Conservation (phyloP, 2,113 vertebrate genomes). For the Origma solitaria region DNA sequence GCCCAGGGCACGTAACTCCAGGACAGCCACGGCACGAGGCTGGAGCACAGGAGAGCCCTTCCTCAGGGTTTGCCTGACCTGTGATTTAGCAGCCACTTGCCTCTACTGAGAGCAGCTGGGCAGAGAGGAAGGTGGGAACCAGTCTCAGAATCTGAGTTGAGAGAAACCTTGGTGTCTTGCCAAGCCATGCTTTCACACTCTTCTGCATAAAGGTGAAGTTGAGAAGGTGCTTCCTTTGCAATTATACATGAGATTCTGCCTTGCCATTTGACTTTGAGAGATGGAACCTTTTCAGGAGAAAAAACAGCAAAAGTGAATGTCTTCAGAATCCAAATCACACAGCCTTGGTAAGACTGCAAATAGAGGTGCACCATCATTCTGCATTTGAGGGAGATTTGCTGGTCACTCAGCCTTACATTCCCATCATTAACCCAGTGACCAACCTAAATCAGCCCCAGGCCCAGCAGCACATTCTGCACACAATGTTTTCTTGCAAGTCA, state of each 20-base stretch:
- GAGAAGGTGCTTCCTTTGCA: background rate
- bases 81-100: background rate
- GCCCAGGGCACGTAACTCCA: accelerated
- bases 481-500: background rate
- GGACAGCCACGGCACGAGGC: accelerated
- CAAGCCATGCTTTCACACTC: background rate
- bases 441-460: background rate
- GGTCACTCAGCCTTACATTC: background rate
- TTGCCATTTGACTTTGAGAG: background rate
- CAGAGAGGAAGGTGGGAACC: background rate
- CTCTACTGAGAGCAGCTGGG: background rate
- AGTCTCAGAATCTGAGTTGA: background rate
- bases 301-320: background rate
- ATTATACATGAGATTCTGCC: background rate
- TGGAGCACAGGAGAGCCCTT: background rate
- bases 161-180: background rate
- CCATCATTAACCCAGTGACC: background rate
- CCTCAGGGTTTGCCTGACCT: background rate
- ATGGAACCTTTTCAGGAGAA: background rate
- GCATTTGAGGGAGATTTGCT: background rate
- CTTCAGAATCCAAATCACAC: background rate
- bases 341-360: background rate
- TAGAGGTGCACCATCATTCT: background rate
- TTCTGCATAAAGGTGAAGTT: background rate
- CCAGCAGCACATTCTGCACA: background rate